Percentiles rank a stretch among this genome's conserved stretches.
phyloP scores from a whole-genome alignment of 2,797 vertebrate genomes.

The Tamandua tetradactyla region DNA sequence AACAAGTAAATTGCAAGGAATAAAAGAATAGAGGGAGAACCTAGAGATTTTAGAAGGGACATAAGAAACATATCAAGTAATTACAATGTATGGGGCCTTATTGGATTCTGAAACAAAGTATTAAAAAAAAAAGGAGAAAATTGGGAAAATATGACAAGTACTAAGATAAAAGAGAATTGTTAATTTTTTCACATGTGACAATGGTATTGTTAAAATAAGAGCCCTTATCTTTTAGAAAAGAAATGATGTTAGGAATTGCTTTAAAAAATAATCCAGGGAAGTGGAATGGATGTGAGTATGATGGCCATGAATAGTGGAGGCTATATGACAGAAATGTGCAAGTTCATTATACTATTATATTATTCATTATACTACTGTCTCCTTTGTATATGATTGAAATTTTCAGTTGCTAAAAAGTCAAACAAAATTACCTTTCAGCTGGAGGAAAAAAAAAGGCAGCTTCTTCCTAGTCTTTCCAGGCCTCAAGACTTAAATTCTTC shows the following conservation, averaged over 20 bases:
- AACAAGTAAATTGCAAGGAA: neutral
- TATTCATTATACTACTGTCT: neutral
- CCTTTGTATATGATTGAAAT: neutral
- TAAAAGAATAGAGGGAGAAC: neutral
- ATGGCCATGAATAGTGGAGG: neutral
- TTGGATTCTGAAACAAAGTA: neutral
- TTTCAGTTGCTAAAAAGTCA: neutral
- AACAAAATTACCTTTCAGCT: neutral
- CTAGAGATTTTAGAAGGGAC: neutral
- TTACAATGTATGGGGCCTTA: neutral
- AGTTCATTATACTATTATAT: neutral
- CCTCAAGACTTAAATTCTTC: neutral
- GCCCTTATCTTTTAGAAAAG: neutral
- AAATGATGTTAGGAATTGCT: neutral
- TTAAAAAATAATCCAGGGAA: neutral
- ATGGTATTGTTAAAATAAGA: neutral
- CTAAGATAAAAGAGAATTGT: neutral
- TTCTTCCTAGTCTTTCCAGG: neutral
- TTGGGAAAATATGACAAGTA: neutral
- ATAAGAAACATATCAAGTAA: neutral
- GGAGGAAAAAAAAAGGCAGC: neutral
- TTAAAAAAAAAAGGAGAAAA: neutral
- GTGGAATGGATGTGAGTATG: too few species aligned
- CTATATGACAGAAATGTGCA: neutral
- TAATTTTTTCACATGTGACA: neutral